Conservation (phyloP, 2,888 invertebrate genomes). For the Nezara viridula region DNA sequence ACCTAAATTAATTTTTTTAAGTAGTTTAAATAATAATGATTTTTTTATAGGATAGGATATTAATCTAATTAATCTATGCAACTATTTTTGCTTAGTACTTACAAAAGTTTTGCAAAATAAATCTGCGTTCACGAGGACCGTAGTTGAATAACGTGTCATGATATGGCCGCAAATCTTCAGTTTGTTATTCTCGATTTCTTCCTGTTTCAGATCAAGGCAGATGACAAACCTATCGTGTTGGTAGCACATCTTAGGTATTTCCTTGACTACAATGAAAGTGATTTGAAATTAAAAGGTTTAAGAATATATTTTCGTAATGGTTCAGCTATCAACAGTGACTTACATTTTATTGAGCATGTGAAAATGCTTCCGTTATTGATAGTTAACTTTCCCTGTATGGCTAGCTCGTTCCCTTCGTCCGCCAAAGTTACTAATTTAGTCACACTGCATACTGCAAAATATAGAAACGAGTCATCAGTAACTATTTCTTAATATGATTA, state of each 20-base stretch:
- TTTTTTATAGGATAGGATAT: no score
- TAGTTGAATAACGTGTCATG: not conserved
- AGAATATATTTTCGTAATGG: not conserved
- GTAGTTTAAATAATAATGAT: no score
- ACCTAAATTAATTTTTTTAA: no score
- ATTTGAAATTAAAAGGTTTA: not conserved
- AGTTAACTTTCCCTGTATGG: not conserved
- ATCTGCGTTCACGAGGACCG: not conserved
- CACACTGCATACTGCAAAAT: not conserved
- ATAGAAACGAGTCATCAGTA: not conserved
- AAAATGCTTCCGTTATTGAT: not conserved
- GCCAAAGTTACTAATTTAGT: not conserved
- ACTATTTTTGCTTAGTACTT: no score
- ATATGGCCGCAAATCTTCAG: not conserved
- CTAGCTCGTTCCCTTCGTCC: not conserved
- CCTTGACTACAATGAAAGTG: not conserved
- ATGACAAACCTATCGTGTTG: not conserved
- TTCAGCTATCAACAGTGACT: not conserved
- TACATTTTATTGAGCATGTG: constrained; percentile 3
- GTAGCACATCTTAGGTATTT: constrained; percentile 9
- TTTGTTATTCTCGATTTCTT: not conserved
- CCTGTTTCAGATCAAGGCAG: not conserved
- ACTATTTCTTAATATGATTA: no score
- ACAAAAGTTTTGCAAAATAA: not conserved
- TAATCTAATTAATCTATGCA: no score